phyloP scores from a whole-genome alignment of 2,888 invertebrate species.

The Therioaphis trifolii region DNA sequence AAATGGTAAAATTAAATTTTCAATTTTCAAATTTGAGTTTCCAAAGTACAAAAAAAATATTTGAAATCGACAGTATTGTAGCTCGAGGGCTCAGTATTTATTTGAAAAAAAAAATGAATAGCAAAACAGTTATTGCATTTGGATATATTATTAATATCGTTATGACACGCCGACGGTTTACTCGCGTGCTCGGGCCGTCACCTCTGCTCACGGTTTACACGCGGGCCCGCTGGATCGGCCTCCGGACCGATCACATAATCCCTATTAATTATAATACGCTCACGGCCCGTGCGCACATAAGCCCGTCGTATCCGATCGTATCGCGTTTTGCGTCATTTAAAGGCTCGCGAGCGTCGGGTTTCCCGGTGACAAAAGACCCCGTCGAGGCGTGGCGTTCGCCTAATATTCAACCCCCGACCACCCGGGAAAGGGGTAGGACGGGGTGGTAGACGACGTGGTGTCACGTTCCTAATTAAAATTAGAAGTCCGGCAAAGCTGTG shows the following conservation, averaged over 20 bases:
- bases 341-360: background rate
- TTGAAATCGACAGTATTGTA: too few species aligned
- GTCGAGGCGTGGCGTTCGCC: background rate
- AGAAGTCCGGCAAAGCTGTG: constrained; percentile 40
- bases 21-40: too few species aligned
- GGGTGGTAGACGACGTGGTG: constrained; percentile 17
- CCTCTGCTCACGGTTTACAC: background rate
- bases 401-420: background rate
- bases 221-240: background rate
- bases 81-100: too few species aligned
- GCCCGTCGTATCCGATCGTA: constrained; percentile 17
- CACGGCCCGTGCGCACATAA: background rate
- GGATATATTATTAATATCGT: background rate
- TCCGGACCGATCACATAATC: constrained; percentile 35
- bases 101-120: too few species aligned
- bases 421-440: background rate
- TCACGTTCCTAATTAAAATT: constrained; percentile 61
- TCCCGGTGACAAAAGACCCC: constrained; percentile 29
- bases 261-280: constrained; percentile 37
- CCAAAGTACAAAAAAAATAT: too few species aligned
- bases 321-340: constrained; percentile 40
- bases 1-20: too few species aligned
- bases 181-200: background rate
- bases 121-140: too few species aligned
- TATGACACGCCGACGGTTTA: background rate